Evolutionary conservation across 2,888 invertebrate genomes (phyloP).

Genomic region (Trypoxylon attenuatum): DNA sequence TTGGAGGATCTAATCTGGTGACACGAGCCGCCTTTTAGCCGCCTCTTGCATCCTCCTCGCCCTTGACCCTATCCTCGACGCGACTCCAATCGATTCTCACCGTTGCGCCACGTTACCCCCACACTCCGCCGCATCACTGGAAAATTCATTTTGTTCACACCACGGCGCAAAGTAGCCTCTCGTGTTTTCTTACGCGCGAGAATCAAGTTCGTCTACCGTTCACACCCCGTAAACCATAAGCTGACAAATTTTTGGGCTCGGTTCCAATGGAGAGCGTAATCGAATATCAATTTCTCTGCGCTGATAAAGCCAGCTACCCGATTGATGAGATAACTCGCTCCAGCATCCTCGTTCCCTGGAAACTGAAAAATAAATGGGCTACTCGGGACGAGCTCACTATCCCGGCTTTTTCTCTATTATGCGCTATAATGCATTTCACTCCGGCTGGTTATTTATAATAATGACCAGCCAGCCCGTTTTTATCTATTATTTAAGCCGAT

Average conservation of each 20-base stretch:
- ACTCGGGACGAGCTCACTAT: no score
- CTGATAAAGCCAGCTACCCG: constrained; percentile 15
- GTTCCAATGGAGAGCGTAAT: constrained; percentile 20
- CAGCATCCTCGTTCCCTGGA: background rate
- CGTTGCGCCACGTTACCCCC: constrained; percentile 22
- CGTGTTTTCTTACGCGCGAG: constrained; percentile 39
- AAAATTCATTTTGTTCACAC: constrained; percentile 66
- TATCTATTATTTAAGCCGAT: no score
- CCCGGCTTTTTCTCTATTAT: no score
- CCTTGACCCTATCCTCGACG: constrained; percentile 13
- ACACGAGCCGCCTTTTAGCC: constrained; percentile 58
- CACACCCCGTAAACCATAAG: no score
- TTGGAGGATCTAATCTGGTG: constrained; percentile 53
- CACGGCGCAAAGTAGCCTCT: constrained; percentile 55
- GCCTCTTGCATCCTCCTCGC: constrained; percentile 33
- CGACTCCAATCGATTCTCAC: constrained; percentile 22
- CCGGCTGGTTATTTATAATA: no score
- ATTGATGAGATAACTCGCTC: constrained; percentile 29
- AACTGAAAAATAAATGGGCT: constrained; percentile 24
- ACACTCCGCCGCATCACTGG: constrained; percentile 20
- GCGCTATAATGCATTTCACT: no score
- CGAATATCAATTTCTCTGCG: constrained; percentile 38
- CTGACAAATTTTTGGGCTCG: no score
- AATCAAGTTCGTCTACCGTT: constrained; percentile 2
- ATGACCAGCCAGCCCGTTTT: no score